A percentile compares a stretch with the other conserved stretches of the same genome.
Conservation (phyloP, 1,140 invertebrate genomes). For the Drosophila ohnishii region DNA sequence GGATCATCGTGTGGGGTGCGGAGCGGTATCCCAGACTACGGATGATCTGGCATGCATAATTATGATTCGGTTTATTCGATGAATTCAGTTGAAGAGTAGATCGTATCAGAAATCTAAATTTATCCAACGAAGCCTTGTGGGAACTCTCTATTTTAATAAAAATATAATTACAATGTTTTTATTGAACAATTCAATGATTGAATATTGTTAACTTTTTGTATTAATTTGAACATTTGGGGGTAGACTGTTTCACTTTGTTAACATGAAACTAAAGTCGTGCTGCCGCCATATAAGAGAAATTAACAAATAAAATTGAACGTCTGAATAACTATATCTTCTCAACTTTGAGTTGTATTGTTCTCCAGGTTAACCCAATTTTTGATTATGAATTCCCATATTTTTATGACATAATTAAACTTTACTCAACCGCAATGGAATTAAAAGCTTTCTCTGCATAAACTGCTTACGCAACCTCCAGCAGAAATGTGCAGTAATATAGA, state of each 20-base stretch:
- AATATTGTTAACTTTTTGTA: background rate
- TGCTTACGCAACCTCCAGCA: conserved; percentile 29
- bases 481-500: conserved; percentile 37
- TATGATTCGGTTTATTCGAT: conserved; percentile 28
- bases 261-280: background rate
- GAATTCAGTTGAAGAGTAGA: conserved; percentile 7
- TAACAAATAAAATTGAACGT: background rate
- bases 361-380: background rate
- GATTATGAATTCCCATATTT: conserved; percentile 1
- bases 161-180: background rate
- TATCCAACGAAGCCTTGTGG: background rate
- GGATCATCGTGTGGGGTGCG: conserved; percentile 45
- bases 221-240: background rate
- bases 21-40: conserved; percentile 6
- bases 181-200: no score
- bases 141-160: background rate
- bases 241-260: background rate
- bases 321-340: no score
- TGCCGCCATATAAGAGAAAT: background rate
- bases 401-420: conserved; percentile 9
- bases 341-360: background rate
- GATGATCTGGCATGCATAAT: conserved; percentile 60
- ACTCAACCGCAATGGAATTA: background rate
- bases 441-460: conserved; percentile 24
- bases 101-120: background rate